A percentile compares a stretch with the other conserved stretches of the same genome.
These are phyloP conservation scores for Hanleya hanleyi DNA, from an alignment of 2,888 invertebrate genomes.

Conservation along the genomic window DNA sequence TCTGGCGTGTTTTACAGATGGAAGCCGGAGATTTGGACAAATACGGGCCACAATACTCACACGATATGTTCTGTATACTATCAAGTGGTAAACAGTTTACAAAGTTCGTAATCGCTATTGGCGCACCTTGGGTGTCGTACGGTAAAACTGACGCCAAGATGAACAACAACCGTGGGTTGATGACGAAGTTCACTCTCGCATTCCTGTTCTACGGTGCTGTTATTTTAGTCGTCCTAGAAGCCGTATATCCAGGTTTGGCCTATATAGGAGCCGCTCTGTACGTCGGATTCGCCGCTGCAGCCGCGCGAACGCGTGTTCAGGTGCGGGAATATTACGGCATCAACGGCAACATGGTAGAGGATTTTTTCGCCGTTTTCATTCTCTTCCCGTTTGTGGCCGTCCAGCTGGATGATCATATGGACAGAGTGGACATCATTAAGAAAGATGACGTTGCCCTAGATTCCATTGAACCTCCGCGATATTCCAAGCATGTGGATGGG, in stretches of 20 bases:
- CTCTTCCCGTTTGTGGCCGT: not conserved
- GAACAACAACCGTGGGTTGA: not conserved
- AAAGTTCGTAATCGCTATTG: not conserved
- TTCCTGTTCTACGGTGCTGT: not conserved
- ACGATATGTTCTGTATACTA: not conserved
- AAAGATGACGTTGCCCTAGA: not conserved
- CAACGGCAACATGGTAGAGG: constrained; percentile 1
- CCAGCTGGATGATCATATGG: not conserved
- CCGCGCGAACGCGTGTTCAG: not conserved
- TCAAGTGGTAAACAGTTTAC: not conserved
- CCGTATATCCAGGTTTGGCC: not conserved
- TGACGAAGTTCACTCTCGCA: not conserved
- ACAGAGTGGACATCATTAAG: not conserved
- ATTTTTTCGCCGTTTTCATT: not conserved
- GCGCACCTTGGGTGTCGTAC: not conserved
- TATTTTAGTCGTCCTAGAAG: not conserved
- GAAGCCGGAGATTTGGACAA: not conserved
- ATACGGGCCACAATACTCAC: not conserved
- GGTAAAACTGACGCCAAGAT: not conserved
- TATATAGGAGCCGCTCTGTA: not conserved
- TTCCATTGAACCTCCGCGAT: not conserved
- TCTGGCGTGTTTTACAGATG: not conserved
- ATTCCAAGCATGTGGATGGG: not conserved
- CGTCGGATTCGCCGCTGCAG: not conserved
- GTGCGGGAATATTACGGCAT: not conserved